Base-by-base conservation (phyloP, 2,888 invertebrate species). In the Stenoptilia bipunctidactyla region DNA sequence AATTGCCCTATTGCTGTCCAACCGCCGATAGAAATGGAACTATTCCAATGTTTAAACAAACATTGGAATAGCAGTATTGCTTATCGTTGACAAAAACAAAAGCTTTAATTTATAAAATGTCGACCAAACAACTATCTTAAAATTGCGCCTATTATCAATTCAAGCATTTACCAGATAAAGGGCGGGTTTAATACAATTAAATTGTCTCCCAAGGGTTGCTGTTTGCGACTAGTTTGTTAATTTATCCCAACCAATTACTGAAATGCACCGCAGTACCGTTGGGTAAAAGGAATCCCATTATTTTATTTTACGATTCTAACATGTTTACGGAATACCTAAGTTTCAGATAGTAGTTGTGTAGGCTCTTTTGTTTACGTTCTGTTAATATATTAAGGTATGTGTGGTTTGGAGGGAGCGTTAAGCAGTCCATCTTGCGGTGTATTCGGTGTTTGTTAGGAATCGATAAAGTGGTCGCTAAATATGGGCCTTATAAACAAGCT, bases 171-270 rank as follows among this genome's bases (percentile, higher is more conserved):
- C 30, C 30, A 30, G 56, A 52, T 65, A 66, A 65, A 63, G 66
- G 63, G 63, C 59, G 58, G 58, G 54, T 47, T 53, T 54, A 53
- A 56, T 52, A 67, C 66, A 72, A 75, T 75, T 74, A 71, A 71
- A 74, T 61, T 63, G 58, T 57, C 56, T 65, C 76, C 65, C 68
- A 36, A 37, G 64, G 67, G 62, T 68, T 64, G 67, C 72, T 77
- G 73, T 75, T 77, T 65, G 61, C 58, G 70, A 74, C 73, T 76
- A 77, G 72, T 76, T 72, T 63, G 75, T 68, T 79, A 79, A 79
- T 79, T 77, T 77, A 79, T 76, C 66, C 69, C 66, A 74, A 74
- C 73, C 73, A 77, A 82, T 82, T 80, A 80, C 65, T 66, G 62
- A 62, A 76, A 59, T 69, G 66, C 64, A 60, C 65, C 62, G 43